Evolutionary conservation across 1,140 invertebrate species (phyloP).

Genomic region (Zaprionus vittiger): DNA sequence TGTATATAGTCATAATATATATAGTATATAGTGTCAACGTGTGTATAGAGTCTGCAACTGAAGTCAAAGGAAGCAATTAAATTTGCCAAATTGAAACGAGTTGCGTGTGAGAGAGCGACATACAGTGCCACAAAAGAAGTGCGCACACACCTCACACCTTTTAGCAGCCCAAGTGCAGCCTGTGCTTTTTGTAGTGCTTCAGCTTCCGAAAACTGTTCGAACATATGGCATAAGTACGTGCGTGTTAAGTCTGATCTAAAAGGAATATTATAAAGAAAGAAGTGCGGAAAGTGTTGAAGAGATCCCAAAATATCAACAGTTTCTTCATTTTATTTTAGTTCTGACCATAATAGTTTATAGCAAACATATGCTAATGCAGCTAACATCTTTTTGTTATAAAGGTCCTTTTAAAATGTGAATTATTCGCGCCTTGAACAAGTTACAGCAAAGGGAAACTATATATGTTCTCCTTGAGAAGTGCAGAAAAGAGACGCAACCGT

Average conservation of each 20-base stretch:
- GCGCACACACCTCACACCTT: not conserved
- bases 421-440: not conserved
- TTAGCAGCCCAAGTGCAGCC: not conserved
- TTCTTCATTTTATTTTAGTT: not conserved
- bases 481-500: not conserved
- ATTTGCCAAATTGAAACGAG: constrained; percentile 62
- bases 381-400: not conserved
- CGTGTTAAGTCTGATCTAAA: not conserved
- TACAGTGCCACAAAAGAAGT: constrained; percentile 11
- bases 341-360: no score
- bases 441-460: not conserved
- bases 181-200: constrained; percentile 1
- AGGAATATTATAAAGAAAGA: not conserved
- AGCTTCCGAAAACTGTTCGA: constrained; percentile 4
- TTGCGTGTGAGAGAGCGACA: constrained; percentile 9
- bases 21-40: constrained; percentile 6
- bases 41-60: constrained; percentile 7
- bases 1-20: not conserved
- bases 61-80: constrained; percentile 60
- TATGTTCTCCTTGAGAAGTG: constrained; percentile 7
- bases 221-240: constrained; percentile 18
- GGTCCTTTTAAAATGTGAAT: constrained; percentile 39
- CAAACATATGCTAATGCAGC: constrained; percentile 13
- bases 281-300: not conserved
- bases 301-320: not conserved